These are phyloP conservation scores for Tillus elongatus DNA, from an alignment of 2,888 invertebrate species.

Conservation along the genomic window DNA sequence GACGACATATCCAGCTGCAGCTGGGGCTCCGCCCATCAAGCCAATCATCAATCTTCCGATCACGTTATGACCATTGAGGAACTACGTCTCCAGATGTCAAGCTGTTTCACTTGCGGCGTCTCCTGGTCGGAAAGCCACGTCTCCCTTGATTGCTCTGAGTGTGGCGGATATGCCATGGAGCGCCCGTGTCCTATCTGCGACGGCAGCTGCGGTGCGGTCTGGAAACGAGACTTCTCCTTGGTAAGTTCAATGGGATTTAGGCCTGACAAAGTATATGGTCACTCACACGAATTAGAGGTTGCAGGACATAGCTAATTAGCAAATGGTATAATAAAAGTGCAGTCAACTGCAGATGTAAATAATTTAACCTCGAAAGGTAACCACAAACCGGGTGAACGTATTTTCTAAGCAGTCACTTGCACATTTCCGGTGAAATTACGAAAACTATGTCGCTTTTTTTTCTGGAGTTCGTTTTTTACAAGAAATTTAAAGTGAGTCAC, in stretches of 20 bases:
- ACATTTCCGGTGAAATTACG: too few relatives aligned
- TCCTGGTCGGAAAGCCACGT: conserved; percentile 72
- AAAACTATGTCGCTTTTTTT: too few relatives aligned
- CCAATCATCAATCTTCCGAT: conserved; percentile 28
- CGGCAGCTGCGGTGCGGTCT: conserved; percentile 59
- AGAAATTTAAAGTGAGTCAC: too few relatives aligned
- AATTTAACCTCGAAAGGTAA: too few relatives aligned
- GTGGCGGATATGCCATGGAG: conserved; percentile 67
- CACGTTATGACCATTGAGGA: conserved; percentile 62
- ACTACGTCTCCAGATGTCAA: conserved; percentile 59
- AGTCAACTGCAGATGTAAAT: too few relatives aligned
- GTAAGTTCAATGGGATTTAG: conserved; percentile 46
- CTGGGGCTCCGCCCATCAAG: conserved; percentile 25
- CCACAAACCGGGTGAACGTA: too few relatives aligned
- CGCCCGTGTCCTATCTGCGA: conserved; percentile 69
- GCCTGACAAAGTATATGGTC: conserved; percentile 4
- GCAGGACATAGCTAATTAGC: too few relatives aligned
- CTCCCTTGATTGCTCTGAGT: conserved; percentile 68
- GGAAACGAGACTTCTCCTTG: conserved; percentile 71
- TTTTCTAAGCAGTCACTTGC: too few relatives aligned
- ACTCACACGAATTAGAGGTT: conserved; percentile 1
- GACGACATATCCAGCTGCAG: conserved; percentile 36
- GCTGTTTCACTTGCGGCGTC: conserved; percentile 71
- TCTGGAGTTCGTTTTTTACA: too few relatives aligned
- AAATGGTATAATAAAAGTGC: too few relatives aligned